Evolutionary conservation across 1,140 invertebrate species (phyloP).

Genomic region (Eurosta solidaginis): DNA sequence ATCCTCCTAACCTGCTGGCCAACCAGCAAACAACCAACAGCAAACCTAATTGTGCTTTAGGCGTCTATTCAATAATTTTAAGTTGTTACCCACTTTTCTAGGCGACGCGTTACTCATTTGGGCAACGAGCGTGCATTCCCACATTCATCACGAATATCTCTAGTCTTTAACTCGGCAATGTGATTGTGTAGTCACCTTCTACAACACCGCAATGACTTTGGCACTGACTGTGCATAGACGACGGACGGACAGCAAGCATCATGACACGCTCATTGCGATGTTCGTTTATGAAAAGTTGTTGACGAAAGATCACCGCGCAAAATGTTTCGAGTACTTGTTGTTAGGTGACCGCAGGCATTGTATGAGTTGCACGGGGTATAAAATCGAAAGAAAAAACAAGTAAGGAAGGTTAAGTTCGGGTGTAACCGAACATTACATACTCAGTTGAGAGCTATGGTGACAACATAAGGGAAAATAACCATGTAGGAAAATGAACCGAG

Average conservation of each 20-base stretch:
- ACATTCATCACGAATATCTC: conserved; percentile 36
- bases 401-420: too few relatives aligned
- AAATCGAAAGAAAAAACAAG: not conserved
- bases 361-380: not conserved
- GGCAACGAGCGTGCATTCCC: conserved; percentile 31
- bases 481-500: too few relatives aligned
- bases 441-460: too few relatives aligned
- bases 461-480: too few relatives aligned
- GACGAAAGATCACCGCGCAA: not conserved
- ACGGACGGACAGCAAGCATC: not conserved
- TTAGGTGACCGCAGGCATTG: not conserved
- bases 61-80: conserved; percentile 11
- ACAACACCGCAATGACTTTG: not conserved
- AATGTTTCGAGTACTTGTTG: not conserved
- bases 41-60: not conserved
- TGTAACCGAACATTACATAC: too few relatives aligned
- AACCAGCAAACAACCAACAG: too few relatives aligned
- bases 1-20: not conserved
- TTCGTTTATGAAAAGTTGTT: conserved; percentile 19
- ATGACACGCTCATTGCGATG: not conserved
- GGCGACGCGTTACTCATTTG: conserved; percentile 33
- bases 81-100: conserved; percentile 21
- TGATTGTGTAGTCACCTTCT: conserved; percentile 1
- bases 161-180: not conserved
- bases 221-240: not conserved